Evolutionary conservation across 1,140 invertebrate species (phyloP).

Genomic region (Drosophila fuyamai): DNA sequence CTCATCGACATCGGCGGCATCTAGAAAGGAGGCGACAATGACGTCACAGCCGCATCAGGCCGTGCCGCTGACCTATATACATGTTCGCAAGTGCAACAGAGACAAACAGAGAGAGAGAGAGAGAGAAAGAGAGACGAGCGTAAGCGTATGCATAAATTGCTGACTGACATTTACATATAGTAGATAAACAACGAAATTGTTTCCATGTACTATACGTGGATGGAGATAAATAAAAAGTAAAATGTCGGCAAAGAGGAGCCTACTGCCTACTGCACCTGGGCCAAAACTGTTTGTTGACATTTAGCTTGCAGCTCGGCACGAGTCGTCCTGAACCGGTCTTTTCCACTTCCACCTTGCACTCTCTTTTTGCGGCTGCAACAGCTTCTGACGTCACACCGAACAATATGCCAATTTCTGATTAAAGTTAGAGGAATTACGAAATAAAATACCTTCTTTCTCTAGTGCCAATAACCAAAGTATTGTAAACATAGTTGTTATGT

Average conservation of each 20-base stretch:
- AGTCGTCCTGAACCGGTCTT: not conserved
- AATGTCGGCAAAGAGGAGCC: not conserved
- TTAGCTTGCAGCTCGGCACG: constrained; percentile 1
- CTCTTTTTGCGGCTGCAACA: constrained; percentile 15
- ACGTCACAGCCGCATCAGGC: constrained; percentile 64
- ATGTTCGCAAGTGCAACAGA: constrained; percentile 23
- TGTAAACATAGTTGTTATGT: too few species aligned
- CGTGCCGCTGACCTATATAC: constrained; percentile 79
- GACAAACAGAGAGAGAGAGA: not conserved
- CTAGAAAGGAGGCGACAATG: constrained; percentile 66
- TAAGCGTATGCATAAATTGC: constrained; percentile 23
- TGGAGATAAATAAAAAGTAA: not conserved
- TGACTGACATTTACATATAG: constrained; percentile 39
- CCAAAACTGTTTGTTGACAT: constrained; percentile 46
- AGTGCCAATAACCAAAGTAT: not conserved
- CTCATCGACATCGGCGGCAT: constrained; percentile 45
- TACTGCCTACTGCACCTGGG: constrained; percentile 8
- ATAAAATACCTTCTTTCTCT: not conserved
- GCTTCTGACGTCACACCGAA: constrained; percentile 33
- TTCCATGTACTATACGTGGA: constrained; percentile 7
- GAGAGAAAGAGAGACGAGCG: not conserved
- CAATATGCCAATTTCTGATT: not conserved
- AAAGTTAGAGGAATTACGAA: not conserved
- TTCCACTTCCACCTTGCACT: not conserved
- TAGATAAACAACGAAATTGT: constrained; percentile 12